A percentile compares a stretch with the other conserved stretches of the same genome.
phyloP scores from a whole-genome alignment of 2,797 vertebrate species.

The Tinamus major region DNA sequence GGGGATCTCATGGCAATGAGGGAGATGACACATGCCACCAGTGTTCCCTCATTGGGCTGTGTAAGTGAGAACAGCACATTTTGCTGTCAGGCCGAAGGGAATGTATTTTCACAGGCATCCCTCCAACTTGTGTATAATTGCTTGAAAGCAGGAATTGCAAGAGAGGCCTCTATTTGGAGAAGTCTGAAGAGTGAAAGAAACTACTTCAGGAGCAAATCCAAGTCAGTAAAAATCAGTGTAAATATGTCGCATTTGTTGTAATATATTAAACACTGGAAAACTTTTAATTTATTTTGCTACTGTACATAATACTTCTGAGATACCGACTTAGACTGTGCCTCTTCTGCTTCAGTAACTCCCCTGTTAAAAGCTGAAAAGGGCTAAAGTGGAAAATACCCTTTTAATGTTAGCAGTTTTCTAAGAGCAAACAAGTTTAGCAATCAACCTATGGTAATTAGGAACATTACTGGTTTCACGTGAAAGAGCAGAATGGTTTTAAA shows the following conservation, averaged over 20 bases:
- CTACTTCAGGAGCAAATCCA: slow-evolving; percentile 46
- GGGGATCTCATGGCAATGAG: slow-evolving; percentile 34
- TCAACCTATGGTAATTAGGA: slow-evolving; percentile 43
- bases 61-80: slow-evolving; percentile 67
- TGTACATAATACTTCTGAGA: neutral
- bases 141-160: slow-evolving; percentile 68
- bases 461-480: neutral
- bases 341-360: slow-evolving; percentile 4
- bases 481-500: slow-evolving; percentile 23
- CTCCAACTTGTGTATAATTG: slow-evolving; percentile 68
- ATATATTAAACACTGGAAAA: neutral
- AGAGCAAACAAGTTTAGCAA: slow-evolving; percentile 58
- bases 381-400: slow-evolving; percentile 38
- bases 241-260: neutral
- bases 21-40: slow-evolving; percentile 65
- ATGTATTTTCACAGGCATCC: slow-evolving; percentile 68
- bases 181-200: slow-evolving; percentile 29
- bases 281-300: slow-evolving; percentile 6
- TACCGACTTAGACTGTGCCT: slow-evolving; percentile 19
- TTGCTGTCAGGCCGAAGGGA: slow-evolving; percentile 67
- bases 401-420: slow-evolving; percentile 30
- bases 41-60: slow-evolving; percentile 42
- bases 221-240: slow-evolving; percentile 10
- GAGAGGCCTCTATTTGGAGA: slow-evolving; percentile 28
- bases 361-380: neutral